These are phyloP conservation scores for Nothoprocta pentlandii DNA, from an alignment of 2,113 vertebrate species.

Conservation along the genomic window DNA sequence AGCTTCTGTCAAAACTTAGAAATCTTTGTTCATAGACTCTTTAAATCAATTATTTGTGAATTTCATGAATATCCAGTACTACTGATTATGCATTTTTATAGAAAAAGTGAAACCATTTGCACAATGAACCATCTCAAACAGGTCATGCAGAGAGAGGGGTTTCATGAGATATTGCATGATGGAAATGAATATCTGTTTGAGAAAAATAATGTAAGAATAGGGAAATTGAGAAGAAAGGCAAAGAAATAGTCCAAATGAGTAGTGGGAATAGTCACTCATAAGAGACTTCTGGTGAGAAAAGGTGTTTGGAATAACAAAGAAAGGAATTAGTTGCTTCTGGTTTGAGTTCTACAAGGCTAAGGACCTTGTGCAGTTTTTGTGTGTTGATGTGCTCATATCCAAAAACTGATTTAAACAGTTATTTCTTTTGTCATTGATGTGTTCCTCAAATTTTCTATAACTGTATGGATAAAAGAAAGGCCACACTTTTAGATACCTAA, in stretches of 20 bases:
- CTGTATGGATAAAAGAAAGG: not conserved
- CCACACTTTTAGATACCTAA: not conserved
- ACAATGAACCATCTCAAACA: not conserved
- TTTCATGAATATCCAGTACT: not conserved
- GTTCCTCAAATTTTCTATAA: not conserved
- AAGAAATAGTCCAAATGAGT: not conserved
- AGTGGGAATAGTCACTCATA: not conserved
- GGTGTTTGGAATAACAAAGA: not conserved
- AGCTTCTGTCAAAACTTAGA: not conserved
- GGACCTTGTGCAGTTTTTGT: not conserved
- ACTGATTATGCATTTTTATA: not conserved
- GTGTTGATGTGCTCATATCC: not conserved
- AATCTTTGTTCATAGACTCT: not conserved
- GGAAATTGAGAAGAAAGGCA: not conserved
- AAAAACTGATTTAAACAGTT: not conserved
- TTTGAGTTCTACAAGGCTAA: not conserved
- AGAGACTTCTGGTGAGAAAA: not conserved
- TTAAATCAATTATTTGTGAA: not conserved
- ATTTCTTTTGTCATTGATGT: not conserved
- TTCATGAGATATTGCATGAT: not conserved
- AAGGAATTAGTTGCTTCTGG: not conserved
- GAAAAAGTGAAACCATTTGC: not conserved
- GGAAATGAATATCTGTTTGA: not conserved
- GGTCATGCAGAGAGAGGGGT: not conserved
- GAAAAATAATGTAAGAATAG: not conserved